These are phyloP conservation scores for Artemia sinica DNA, from an alignment of 2,888 invertebrate species.

Conservation along the genomic window DNA sequence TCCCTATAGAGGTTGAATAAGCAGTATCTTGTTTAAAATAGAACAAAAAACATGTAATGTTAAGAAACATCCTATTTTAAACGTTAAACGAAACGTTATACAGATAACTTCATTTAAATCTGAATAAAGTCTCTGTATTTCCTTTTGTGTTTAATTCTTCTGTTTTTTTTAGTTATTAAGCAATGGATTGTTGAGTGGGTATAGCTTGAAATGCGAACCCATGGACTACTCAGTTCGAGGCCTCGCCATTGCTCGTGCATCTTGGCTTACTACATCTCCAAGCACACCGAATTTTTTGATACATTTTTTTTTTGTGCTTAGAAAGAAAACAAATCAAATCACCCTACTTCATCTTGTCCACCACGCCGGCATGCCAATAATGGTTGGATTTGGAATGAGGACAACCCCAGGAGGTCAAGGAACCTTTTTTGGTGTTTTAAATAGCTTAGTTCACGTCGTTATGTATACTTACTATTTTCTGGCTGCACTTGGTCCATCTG, in stretches of 20 bases:
- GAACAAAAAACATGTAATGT: no score
- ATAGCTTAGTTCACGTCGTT: slow-evolving; percentile 65
- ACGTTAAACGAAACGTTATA: no score
- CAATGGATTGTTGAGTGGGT: slow-evolving; percentile 34
- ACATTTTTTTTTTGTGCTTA: slow-evolving; percentile 42
- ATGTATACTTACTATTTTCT: slow-evolving; percentile 78
- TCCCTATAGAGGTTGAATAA: no score
- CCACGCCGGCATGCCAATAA: slow-evolving; percentile 36
- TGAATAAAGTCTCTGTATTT: no score
- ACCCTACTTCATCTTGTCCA: slow-evolving; percentile 37
- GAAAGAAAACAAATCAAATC: slow-evolving; percentile 35
- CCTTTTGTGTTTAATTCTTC: no score
- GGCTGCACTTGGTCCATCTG: slow-evolving; percentile 65
- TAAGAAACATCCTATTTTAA: no score
- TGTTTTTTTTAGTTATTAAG: neutral
- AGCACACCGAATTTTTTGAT: slow-evolving; percentile 69
- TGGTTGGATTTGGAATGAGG: slow-evolving; percentile 37
- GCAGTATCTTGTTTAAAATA: no score
- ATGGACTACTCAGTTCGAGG: slow-evolving; percentile 51
- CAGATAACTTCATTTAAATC: no score
- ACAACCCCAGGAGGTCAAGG: slow-evolving; percentile 61
- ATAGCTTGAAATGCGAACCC: slow-evolving; percentile 53
- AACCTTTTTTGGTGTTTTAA: slow-evolving; percentile 68
- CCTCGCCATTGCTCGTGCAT: slow-evolving; percentile 47
- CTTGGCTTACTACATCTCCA: slow-evolving; percentile 82